Conservation (phyloP, 1,140 invertebrate species). For the Globodera rostochiensis region DNA sequence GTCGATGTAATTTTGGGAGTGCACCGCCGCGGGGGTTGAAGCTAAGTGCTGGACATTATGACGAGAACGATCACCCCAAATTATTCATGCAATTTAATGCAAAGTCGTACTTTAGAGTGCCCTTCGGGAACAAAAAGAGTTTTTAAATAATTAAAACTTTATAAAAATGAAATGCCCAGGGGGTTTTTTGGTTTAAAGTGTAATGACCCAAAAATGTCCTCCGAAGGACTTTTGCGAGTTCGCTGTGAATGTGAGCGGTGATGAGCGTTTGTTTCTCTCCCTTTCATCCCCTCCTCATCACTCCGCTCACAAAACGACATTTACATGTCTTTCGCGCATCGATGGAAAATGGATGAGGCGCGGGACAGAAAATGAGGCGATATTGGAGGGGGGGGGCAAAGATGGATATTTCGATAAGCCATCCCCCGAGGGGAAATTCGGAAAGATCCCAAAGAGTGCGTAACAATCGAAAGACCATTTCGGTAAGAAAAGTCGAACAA, state of each 20-base stretch:
- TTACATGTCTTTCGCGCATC: constrained; percentile 2
- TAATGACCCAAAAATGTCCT: neutral
- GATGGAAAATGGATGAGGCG: neutral
- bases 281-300: neutral
- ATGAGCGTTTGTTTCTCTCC: neutral
- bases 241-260: neutral
- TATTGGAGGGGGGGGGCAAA: neutral
- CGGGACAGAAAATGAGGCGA: neutral
- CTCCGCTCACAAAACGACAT: neutral
- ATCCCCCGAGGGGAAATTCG: neutral
- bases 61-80: too few relatives aligned
- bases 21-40: neutral
- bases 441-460: neutral
- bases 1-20: neutral
- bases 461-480: neutral
- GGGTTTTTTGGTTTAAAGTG: neutral
- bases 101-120: too few relatives aligned
- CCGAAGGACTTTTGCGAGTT: constrained; percentile 2
- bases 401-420: neutral
- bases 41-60: neutral
- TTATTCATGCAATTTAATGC: too few relatives aligned
- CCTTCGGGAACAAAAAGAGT: too few relatives aligned
- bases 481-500: neutral
- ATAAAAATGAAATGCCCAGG: neutral
- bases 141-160: neutral